Evolutionary conservation across 1,140 invertebrate species (phyloP), one percentile per base, ranked within the genome.

Genomic region (Caenorhabditis briggsae): DNA sequence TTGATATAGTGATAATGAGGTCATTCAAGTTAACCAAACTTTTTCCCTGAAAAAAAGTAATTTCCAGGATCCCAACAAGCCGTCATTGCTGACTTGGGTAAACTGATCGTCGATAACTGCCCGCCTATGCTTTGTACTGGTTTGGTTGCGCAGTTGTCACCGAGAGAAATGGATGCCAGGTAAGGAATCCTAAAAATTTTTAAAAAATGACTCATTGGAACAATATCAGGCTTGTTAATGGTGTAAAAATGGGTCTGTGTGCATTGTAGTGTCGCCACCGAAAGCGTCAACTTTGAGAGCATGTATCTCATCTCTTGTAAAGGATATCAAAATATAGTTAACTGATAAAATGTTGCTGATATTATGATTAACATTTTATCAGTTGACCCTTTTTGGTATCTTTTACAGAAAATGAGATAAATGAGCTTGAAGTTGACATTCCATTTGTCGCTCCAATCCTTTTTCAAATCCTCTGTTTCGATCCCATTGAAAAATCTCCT

Each of bases 101-200:
- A 91, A 56, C 48, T 92, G 25, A 92, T 92, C 78, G 91, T 92
- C n/a, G 91, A 92, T 25, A 92, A 92, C 61, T 92, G 91, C 58
- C 91, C 91, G 20, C 91, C 91, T 25, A 92, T 92, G 91, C 64
- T 92, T 25, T 92, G 91, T 83, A 92, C 91, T 23, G 91, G 91
- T 20, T 82, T 92, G 8, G 91, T 87, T 92, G 91, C 86, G 91
- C 91, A n/a, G 90, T 92, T 23, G 91, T 92, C 3, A 92, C 91
- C 8, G 91, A 92, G 74, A 85, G 91, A 61, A 92, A 92, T 48
- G 91, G 91, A 56, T 92, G 91, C 59, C 91, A 92, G 87, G 90
- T 92, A 85, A 55, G 82, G 14, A 65, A 33, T 33, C 12, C 11
- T 53, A 43, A 61, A 86, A 43, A 25, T 3, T 12, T 65, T 11